Base-by-base conservation (phyloP, 1,140 invertebrate genomes). In the Ganaspis sp. region DNA sequence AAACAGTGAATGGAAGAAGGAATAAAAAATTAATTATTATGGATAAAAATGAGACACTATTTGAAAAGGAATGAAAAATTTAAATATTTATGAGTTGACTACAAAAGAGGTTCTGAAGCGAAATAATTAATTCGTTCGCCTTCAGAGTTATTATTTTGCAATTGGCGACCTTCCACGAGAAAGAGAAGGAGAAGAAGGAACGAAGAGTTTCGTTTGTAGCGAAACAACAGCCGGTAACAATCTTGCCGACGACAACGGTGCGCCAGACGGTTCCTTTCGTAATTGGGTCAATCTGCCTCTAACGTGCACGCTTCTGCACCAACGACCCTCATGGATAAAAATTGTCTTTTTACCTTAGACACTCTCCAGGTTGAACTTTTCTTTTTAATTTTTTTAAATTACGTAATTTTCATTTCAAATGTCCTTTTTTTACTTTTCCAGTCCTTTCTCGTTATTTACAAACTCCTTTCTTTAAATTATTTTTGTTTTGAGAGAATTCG, bases 211-310 rank as follows among this genome's bases (percentile, higher is more conserved):
- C 79, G 79, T 78, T 80, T 76, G 80, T 77, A 78, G 23, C 34
- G 49, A 34, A 38, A 37, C 19, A 64, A 64, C 45, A 83, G 77
- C 78, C 78, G 79, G 54, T 74, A 45, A 76, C 69, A 76, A 42
- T 80, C 82, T 80, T 80, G 79, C 38, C 79, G 79, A 84, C 77
- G 80, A 82, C 79, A 78, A 81, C 77, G 75, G 75, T 75, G 76
- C 75, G 81, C 79, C 82, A 82, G 80, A 82, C 78, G 75, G 74
- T 82, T 72, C 77, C 75, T 84, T 81, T 82, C 74, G 77, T 82
- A 84, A 84, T 84, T 84, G 78, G 83, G 83, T 84, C 81, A 82
- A 81, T 82, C 81, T 80, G 77, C 81, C 72, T 76, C 79, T 81
- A 82, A 81, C 83, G 76, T 76, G 79, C 77, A 78, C 77, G 76